phyloP scores from a whole-genome alignment of 2,113 vertebrate species.

The Silurus asotus region DNA sequence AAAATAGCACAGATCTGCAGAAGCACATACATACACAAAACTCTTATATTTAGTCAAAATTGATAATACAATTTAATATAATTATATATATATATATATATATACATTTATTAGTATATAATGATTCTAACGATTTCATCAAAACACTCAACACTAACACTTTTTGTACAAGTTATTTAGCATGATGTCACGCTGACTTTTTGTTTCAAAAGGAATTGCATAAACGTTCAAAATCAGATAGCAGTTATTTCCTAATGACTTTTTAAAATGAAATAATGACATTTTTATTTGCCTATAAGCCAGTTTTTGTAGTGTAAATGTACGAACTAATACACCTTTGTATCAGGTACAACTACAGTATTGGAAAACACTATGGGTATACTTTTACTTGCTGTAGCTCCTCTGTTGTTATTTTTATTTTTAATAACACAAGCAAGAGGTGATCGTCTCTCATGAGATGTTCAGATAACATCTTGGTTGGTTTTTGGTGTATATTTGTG shows the following conservation, averaged over 20 bases:
- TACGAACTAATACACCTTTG: neutral
- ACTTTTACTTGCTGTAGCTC: neutral
- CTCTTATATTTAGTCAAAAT: too few species aligned
- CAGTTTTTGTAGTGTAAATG: neutral
- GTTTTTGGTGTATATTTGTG: neutral
- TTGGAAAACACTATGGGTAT: neutral
- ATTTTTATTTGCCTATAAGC: neutral
- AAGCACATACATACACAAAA: neutral
- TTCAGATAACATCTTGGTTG: neutral
- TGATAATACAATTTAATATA: too few species aligned
- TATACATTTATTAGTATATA: too few species aligned
- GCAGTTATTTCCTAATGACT: neutral
- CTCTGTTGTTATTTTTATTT: neutral
- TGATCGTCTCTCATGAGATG: neutral
- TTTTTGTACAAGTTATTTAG: neutral
- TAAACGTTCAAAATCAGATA: neutral
- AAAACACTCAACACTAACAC: too few species aligned
- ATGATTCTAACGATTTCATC: too few species aligned
- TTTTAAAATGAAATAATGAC: neutral
- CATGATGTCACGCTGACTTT: neutral
- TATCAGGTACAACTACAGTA: neutral
- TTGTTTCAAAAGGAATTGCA: neutral
- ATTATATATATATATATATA: too few species aligned
- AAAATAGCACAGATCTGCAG: neutral
- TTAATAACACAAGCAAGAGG: neutral